Base-by-base conservation (phyloP, 1,140 invertebrate genomes). In the Monochamus saltuarius region DNA sequence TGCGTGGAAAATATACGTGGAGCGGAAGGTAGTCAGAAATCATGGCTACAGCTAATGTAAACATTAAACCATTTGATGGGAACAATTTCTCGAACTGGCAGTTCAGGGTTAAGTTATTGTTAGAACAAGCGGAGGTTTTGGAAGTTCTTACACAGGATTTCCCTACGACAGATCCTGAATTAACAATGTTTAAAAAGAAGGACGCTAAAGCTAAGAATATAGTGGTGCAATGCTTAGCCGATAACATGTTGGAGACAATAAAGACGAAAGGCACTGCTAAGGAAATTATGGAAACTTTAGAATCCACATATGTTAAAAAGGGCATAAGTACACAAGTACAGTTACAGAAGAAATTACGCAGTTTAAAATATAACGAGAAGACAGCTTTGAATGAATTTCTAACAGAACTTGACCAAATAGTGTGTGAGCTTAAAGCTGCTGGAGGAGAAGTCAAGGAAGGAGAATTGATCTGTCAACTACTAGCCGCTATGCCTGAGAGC, bases 1-100 rank as follows among this genome's bases (percentile, higher is more conserved):
- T n/a, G n/a, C n/a, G n/a, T n/a, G n/a, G n/a, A n/a, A n/a, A n/a
- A n/a, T n/a, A n/a, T n/a, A n/a, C n/a, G n/a, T n/a, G n/a, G n/a
- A n/a, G n/a, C n/a, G n/a, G n/a, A n/a, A n/a, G n/a, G n/a, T n/a
- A n/a, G n/a, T n/a, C n/a, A n/a, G n/a, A n/a, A n/a, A n/a, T n/a
- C n/a, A n/a, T n/a, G n/a, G n/a, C n/a, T n/a, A n/a, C n/a, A n/a
- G n/a, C n/a, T n/a, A n/a, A n/a, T n/a, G n/a, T n/a, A n/a, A n/a
- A n/a, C n/a, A n/a, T n/a, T n/a, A 61, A 61, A 61, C 58, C 52
- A 9, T 64, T 64, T 51, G 59, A 64, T 14, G 58, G 58, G 17
- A 57, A 11, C 29, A 46, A 46, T n/a, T 64, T 40, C 42, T 46
- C 50, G 16, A 64, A 60, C 14, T 64, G 62, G 62, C 58, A 64